Base-by-base conservation (phyloP, 2,113 vertebrate genomes). In the Fregata magnificens region DNA sequence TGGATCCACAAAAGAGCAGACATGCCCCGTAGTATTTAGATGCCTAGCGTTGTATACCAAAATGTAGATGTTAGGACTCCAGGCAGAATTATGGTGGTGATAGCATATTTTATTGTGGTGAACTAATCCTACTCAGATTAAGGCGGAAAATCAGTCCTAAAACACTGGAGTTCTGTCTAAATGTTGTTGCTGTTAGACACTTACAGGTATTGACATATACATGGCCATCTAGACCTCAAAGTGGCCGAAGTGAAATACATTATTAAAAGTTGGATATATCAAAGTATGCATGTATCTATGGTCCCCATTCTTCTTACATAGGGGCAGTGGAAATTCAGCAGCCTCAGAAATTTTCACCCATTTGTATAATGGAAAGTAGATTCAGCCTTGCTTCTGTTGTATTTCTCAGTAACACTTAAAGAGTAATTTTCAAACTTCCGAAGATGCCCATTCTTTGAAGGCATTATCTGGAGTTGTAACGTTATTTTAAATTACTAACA, bases 241-340 rank as follows among this genome's bases (percentile, higher is more conserved):
- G 40, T 11, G 5, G 26, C 40, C 6, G 2, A 82, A 77, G 5
- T 65, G 34, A 91, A 78, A 53, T n/a, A 38, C 2, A 2, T 9
- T 34, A 65, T 52, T 86, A 65, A 86, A 83, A 63, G 76, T 31
- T 52, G 40, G 7, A 3, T 80, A 9, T 94, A 42, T 86, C 36
- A 16, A 88, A 86, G 32, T 47, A 32, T 24, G 6, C 25, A 26
- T 0, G 0, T 44, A 11, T n/a, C 5, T 70, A 2, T 63, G 4
- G 8, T 77, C 18, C 13, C 9, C 6, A 10, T 83, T 81, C 88
- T 40, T 8, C 15, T 71, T 70, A 49, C 5, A 7, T 19, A n/a
- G 40, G 4, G 26, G 5, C 13, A n/a, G 20, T 50, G 14, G 47
- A 79, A 90, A 71, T 79, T 11, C 82, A 67, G 44, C 29, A 59